Conservation (phyloP, 2,888 invertebrate genomes). For the Meiosimyza platycephala region DNA sequence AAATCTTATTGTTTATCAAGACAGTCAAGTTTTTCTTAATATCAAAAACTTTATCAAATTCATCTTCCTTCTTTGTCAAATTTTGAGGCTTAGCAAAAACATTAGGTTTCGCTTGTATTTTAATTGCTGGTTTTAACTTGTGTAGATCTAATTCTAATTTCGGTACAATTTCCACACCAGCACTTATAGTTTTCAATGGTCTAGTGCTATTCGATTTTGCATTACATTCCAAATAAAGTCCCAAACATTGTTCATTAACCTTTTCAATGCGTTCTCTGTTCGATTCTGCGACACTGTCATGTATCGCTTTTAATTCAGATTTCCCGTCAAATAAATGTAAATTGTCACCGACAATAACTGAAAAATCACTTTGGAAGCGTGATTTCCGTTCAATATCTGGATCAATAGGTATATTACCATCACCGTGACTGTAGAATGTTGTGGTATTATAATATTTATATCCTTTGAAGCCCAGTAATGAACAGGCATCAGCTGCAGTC, state of each 20-base stretch:
- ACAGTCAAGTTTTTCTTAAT: slow-evolving; percentile 55
- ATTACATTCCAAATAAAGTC: slow-evolving; percentile 62
- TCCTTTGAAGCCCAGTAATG: slow-evolving; percentile 74
- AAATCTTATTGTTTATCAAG: slow-evolving; percentile 58
- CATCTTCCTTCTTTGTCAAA: slow-evolving; percentile 55
- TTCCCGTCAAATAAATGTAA: slow-evolving; percentile 49
- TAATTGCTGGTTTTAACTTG: slow-evolving; percentile 50
- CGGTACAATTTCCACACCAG: slow-evolving; percentile 49
- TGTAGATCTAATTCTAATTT: not conserved
- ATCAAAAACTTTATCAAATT: slow-evolving; percentile 55
- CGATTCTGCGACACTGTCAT: slow-evolving; percentile 32
- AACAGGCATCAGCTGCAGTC: slow-evolving; percentile 73
- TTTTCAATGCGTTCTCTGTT: slow-evolving; percentile 48
- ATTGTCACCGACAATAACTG: slow-evolving; percentile 49
- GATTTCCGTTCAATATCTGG: slow-evolving; percentile 50
- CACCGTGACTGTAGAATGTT: slow-evolving; percentile 43
- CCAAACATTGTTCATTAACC: slow-evolving; percentile 51
- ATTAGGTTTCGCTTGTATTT: slow-evolving; percentile 53
- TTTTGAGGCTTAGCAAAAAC: slow-evolving; percentile 54
- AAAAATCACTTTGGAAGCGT: slow-evolving; percentile 41
- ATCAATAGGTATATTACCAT: slow-evolving; percentile 52
- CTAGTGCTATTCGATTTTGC: slow-evolving; percentile 53
- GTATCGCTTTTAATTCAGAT: slow-evolving; percentile 33
- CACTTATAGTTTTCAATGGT: slow-evolving; percentile 58
- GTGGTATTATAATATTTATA: slow-evolving; percentile 58